Percentiles rank a stretch among this genome's conserved stretches.
Evolutionary conservation across 2,888 invertebrate species (phyloP).

Genomic region (Andrena trimmerana): DNA sequence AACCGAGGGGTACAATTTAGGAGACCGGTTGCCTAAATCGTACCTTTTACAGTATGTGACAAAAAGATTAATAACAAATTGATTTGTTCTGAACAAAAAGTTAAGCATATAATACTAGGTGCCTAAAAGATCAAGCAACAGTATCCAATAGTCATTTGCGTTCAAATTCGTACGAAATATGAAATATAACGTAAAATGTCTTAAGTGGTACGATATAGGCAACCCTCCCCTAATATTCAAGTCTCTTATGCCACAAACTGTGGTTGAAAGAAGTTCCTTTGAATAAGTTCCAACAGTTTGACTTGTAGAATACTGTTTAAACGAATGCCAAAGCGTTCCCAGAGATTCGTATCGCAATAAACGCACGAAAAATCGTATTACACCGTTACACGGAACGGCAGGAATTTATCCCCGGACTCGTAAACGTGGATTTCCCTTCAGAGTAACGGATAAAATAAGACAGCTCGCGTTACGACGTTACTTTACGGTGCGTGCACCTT

Average conservation of each 20-base stretch:
- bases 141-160: too few relatives aligned
- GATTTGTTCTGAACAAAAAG: too few relatives aligned
- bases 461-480: neutral
- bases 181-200: too few relatives aligned
- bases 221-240: too few relatives aligned
- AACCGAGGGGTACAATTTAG: too few relatives aligned
- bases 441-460: conserved; percentile 16
- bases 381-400: neutral
- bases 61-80: too few relatives aligned
- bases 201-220: too few relatives aligned
- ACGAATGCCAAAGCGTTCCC: neutral
- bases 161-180: too few relatives aligned
- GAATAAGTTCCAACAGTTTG: neutral
- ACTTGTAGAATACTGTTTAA: neutral
- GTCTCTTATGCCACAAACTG: neutral
- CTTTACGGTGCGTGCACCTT: neutral
- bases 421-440: neutral
- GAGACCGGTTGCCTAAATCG: too few relatives aligned
- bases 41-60: too few relatives aligned
- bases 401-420: neutral
- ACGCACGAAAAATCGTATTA: neutral
- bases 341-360: neutral
- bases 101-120: too few relatives aligned
- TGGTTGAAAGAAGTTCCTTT: neutral
- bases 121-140: too few relatives aligned